phyloP scores from a whole-genome alignment of 1,140 invertebrate genomes.

The Drosophila setifemur region DNA sequence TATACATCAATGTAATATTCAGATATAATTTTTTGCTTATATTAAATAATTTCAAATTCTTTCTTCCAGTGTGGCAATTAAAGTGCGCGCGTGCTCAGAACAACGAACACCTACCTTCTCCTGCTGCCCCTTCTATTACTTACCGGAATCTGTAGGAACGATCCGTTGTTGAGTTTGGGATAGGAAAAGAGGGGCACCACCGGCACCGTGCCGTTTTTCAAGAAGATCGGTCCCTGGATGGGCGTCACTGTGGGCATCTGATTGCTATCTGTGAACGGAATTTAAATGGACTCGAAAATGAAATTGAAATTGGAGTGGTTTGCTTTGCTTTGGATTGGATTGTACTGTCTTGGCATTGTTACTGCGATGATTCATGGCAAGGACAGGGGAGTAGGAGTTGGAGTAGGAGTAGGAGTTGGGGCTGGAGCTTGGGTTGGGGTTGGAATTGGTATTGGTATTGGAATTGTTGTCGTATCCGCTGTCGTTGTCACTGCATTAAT shows the following conservation, averaged over 20 bases:
- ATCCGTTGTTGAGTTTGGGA: slow-evolving; percentile 91
- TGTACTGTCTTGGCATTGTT: slow-evolving; percentile 18
- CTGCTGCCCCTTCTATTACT: slow-evolving; percentile 82
- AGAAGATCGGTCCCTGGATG: slow-evolving; percentile 90
- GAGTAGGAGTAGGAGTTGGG: not conserved
- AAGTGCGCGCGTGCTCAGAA: slow-evolving; percentile 41
- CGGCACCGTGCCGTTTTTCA: slow-evolving; percentile 91
- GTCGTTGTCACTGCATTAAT: slow-evolving; percentile 52
- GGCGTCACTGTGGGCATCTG: slow-evolving; percentile 86
- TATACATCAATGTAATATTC: too few species aligned
- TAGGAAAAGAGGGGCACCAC: slow-evolving; percentile 93
- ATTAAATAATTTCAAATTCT: too few species aligned
- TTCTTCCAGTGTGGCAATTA: slow-evolving; percentile 18
- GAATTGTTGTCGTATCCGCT: not conserved
- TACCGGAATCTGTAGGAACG: slow-evolving; percentile 93
- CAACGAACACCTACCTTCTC: not conserved
- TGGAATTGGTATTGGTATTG: not conserved
- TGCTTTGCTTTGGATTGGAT: too few species aligned
- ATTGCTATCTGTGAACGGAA: slow-evolving; percentile 53
- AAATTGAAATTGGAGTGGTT: slow-evolving; percentile 18
- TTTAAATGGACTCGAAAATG: slow-evolving; percentile 27
- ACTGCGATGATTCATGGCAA: slow-evolving; percentile 44
- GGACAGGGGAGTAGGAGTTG: slow-evolving; percentile 29
- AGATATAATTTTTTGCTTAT: too few species aligned
- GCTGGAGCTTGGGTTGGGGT: not conserved